A percentile compares a stretch with the other conserved stretches of the same genome.
phyloP scores from a whole-genome alignment of 2,888 invertebrate genomes.

The Melinopterus prodromus region DNA sequence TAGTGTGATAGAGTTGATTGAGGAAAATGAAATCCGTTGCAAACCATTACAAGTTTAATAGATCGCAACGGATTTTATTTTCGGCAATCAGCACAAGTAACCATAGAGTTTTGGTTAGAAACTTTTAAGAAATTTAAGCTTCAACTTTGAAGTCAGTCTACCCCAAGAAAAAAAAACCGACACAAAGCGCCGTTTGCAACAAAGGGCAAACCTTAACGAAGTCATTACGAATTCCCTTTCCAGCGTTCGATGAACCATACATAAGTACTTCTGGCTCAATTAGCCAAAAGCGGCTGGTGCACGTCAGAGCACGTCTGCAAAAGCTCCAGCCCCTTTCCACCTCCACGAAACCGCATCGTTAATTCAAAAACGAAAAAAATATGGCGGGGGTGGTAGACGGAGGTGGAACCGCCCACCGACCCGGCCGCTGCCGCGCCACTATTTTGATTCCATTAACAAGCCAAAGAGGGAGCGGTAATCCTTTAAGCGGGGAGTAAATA shows the following conservation, averaged over 20 bases:
- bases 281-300: not conserved
- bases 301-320: not conserved
- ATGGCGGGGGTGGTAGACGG: not conserved
- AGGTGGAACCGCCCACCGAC: not conserved
- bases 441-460: conserved; percentile 36
- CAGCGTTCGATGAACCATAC: not conserved
- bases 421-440: conserved; percentile 18
- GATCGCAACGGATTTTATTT: too few relatives aligned
- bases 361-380: not conserved
- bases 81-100: too few relatives aligned
- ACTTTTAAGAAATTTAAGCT: not conserved
- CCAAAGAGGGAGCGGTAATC: conserved; percentile 34
- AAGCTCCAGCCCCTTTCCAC: not conserved
- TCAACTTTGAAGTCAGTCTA: not conserved
- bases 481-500: conserved; percentile 37
- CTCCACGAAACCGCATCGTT: not conserved
- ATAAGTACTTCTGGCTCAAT: not conserved
- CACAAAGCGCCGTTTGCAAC: not conserved
- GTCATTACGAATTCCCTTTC: conserved; percentile 18
- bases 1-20: too few relatives aligned
- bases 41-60: too few relatives aligned
- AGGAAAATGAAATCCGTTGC: too few relatives aligned
- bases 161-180: not conserved
- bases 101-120: not conserved
- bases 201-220: conserved; percentile 10